Evolutionary conservation across 1,140 invertebrate species (phyloP).

Genomic region (Sitobion miscanthi): DNA sequence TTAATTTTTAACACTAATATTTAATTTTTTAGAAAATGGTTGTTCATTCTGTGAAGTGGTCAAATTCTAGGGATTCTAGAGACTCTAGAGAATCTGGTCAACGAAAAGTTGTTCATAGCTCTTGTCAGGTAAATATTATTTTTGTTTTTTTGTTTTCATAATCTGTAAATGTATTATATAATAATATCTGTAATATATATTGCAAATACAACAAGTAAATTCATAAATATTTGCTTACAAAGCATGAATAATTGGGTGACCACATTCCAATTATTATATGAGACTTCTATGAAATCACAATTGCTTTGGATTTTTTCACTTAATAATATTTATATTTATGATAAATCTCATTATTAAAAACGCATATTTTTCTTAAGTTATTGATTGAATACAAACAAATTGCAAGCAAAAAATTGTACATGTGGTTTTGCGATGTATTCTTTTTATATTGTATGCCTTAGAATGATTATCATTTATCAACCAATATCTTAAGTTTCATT

Average conservation of each 20-base stretch:
- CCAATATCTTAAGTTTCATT: background rate
- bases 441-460: background rate
- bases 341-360: too few species aligned
- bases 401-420: background rate
- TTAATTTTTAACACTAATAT: background rate
- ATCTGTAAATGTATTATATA: background rate
- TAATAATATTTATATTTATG: too few species aligned
- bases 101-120: slow-evolving; percentile 52
- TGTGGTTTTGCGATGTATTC: background rate
- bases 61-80: slow-evolving; percentile 50
- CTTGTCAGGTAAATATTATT: slow-evolving; percentile 45
- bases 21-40: slow-evolving; percentile 42
- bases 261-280: too few species aligned
- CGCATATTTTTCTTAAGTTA: too few species aligned
- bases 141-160: background rate
- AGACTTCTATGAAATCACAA: too few species aligned
- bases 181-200: background rate
- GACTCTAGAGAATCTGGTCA: slow-evolving; percentile 53
- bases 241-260: background rate
- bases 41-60: slow-evolving; percentile 53
- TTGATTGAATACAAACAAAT: background rate
- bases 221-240: background rate
- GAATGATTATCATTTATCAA: background rate
- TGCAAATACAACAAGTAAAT: background rate
- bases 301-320: too few species aligned